Evolutionary conservation across 2,888 invertebrate species (phyloP), one percentile per base, ranked within the genome.

Genomic region (Drosophila setosimentum): DNA sequence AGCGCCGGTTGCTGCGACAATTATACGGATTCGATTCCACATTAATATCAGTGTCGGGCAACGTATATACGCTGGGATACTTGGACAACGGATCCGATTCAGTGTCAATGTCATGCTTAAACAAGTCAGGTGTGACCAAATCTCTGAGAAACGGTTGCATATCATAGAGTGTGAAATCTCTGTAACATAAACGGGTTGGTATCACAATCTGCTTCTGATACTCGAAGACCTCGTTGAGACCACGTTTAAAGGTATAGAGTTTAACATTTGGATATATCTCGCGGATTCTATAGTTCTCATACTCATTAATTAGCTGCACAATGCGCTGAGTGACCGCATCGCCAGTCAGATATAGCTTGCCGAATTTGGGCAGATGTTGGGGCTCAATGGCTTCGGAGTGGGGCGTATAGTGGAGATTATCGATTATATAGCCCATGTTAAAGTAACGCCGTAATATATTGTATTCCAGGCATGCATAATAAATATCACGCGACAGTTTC

Each of bases 81-180:
- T 58, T 49, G 13, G 54, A 29, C 4, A 45, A 1, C n/a, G 7
- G 6, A 0, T 50, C 58, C 16, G 8, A 18, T 3, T 45, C 8
- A 45, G 8, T 24, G 11, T 68, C 82, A 0, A 68, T 51, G 2
- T 45, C 32, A 0, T 60, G 67, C 3, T 69, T 24, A 1, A 21
- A 6, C 60, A 2, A 73, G 74, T 89, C 53, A 0, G 83, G 76
- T 0, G 83, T 87, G 8, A 87, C 64, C 30, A 91, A 35, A 30
- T 87, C 83, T 13, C 61, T 21, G 0, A 91, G 54, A 32, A 92
- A 92, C 33, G 70, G 61, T 5, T 87, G 67, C 85, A 83, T 83
- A 57, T 90, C 80, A 37, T 77, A 91, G 0, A 90, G 70, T 1
- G 91, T 89, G 37, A 92, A 92, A 27, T 92, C 92, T 3, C 92